These are phyloP conservation scores for Trissolcus japonicus DNA, from an alignment of 2,888 invertebrate species.

Conservation along the genomic window DNA sequence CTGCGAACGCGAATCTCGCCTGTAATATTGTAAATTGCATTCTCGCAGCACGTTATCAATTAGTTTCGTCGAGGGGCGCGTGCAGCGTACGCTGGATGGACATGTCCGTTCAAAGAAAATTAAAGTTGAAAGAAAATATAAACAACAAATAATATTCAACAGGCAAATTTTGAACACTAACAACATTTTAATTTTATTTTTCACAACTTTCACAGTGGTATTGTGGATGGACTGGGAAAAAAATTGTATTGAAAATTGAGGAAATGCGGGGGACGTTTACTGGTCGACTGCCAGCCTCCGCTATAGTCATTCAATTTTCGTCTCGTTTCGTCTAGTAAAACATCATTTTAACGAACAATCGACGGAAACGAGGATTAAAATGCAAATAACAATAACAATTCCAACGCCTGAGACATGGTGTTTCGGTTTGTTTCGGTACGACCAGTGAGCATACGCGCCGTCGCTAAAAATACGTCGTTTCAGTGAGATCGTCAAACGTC, in stretches of 20 bases:
- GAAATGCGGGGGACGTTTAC: background rate
- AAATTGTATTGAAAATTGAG: background rate
- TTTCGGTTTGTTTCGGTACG: constrained; percentile 18
- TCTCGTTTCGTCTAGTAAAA: constrained; percentile 29
- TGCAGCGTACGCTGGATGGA: constrained; percentile 22
- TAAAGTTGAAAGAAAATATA: constrained; percentile 2
- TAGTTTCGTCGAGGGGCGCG: constrained; percentile 46
- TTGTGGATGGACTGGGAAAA: no score
- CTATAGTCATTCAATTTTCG: constrained; percentile 16
- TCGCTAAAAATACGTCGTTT: background rate
- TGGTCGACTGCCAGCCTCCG: background rate
- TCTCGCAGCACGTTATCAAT: constrained; percentile 53
- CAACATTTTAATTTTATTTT: no score
- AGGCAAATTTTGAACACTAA: background rate
- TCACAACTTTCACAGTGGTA: no score
- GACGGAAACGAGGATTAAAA: constrained; percentile 38
- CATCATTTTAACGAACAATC: constrained; percentile 26
- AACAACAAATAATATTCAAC: background rate
- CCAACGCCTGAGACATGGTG: background rate
- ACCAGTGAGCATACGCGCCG: background rate
- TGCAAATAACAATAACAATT: constrained; percentile 16
- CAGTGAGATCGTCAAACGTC: background rate
- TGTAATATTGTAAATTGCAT: constrained; percentile 51
- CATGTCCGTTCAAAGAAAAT: constrained; percentile 10
- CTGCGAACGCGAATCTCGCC: constrained; percentile 43